Evolutionary conservation across 1,140 invertebrate genomes (phyloP), one percentile per base, ranked within the genome.

Genomic region (Chironomus tepperi): DNA sequence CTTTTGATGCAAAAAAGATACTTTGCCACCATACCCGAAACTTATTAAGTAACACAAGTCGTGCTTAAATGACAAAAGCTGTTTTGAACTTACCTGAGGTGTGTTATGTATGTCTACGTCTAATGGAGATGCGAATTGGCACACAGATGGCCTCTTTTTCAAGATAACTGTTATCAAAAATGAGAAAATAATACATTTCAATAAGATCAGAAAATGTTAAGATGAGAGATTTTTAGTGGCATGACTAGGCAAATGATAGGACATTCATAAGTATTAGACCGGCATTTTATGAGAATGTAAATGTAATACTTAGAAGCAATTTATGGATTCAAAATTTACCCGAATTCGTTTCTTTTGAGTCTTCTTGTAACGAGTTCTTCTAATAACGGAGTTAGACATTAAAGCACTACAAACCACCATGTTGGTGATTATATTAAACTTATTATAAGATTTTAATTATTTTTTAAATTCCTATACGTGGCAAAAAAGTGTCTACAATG

Each of bases 81-180:
- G n/a, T n/a, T n/a, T n/a, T 73, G 73, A 34, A 83, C 84, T 88
- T 87, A 97, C 95, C 90, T 98, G 95, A 76, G 95, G 94, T 84
- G 96, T 97, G 80, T 94, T 95, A 83, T 98, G 96, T 76, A 92
- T 93, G 81, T 97, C 93, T 77, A 95, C 93, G 84, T 97, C 95
- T 79, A 97, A 84, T 72, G 95, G 95, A 72, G 94, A 95, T 74
- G 96, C 94, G 85, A 98, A 98, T 84, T 97, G 95, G 83, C 95
- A 97, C 75, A 98, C 93, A 78, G 93, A 85, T 65, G 94, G 93
- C 81, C 90, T 93, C 81, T 92, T 89, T 83, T 93, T 94, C 84
- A 94, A 89, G 81, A 98, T 94, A 88, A 97, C 96, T 98, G 90
- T 89, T 2, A 76, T 80, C 79, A 79, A 78, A 76, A 76, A 76